Base-by-base conservation (phyloP, 2,888 invertebrate genomes). In the Parnassius orleans region DNA sequence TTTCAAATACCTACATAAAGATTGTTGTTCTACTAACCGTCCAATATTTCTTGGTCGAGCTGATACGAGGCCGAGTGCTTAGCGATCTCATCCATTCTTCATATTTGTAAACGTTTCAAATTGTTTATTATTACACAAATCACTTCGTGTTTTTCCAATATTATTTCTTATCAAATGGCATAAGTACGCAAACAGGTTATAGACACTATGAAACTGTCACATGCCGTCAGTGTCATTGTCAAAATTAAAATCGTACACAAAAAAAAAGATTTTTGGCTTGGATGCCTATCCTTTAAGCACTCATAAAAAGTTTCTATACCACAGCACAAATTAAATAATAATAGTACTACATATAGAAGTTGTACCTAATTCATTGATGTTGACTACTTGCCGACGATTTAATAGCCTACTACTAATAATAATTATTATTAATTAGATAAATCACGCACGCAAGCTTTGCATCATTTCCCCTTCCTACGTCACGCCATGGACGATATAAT, bases 21-120 rank as follows among this genome's bases (percentile, higher is more conserved):
- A 46, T 5, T 12, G 24, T 53, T 52, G 42, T 46, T 19, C 0
- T 24, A 63, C 63, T 72, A 75, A 87, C 91, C 89, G 74, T 91
- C 90, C 57, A 91, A 81, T 75, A 90, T 87, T 79, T 90, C 90
- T 73, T 91, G 90, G 72, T 91, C 90, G 77, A 86, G 76, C 75
- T 87, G 89, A 73, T 89, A 90, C 65, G 90, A 88, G 71, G 87
- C 79, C 69, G 84, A 81, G 76, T 88, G 82, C 75, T 87, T 90
- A 75, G 78, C 83, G 79, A 85, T 86, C 85, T 90, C 90, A 85
- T 90, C 90, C 91, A 91, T 91, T 88, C 90, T 91, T 90, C 90
- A 91, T 90, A 85, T 84, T 90, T 87, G 79, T 71, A 76, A 79
- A 75, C 71, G 79, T 79, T 75, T 79, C 78, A 73, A 68, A 61